These are phyloP conservation scores for Nemoura dubitans DNA, from an alignment of 2,888 invertebrate species.

Conservation along the genomic window DNA sequence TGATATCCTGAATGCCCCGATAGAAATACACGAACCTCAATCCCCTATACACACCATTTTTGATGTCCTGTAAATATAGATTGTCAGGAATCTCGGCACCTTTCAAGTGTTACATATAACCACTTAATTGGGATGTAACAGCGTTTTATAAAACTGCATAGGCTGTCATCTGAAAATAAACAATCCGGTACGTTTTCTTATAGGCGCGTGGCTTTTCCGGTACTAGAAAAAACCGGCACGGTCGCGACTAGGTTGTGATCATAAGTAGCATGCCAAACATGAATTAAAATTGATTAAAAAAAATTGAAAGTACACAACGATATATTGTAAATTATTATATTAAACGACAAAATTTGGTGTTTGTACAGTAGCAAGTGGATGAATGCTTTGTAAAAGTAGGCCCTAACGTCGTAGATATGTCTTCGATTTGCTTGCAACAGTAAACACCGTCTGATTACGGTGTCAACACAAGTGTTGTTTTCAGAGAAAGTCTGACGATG, in stretches of 20 bases:
- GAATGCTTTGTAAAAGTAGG: conserved; percentile 35
- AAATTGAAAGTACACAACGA: conserved; percentile 34
- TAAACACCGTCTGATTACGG: not conserved
- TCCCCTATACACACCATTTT: not conserved
- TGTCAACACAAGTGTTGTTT: not conserved
- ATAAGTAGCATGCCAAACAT: not conserved
- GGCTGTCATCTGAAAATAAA: conserved; percentile 10
- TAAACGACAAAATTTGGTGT: conserved; percentile 26
- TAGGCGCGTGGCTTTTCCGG: not conserved
- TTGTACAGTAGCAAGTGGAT: conserved; percentile 31
- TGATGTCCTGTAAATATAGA: not conserved
- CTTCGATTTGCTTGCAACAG: conserved; percentile 15
- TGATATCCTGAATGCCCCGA: conserved; percentile 13
- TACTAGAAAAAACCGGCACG: not conserved
- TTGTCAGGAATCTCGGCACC: not conserved
- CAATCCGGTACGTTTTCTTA: not conserved
- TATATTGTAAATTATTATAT: conserved; percentile 22
- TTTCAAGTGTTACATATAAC: conserved; percentile 25
- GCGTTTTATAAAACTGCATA: conserved; percentile 8
- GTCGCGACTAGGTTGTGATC: conserved; percentile 27
- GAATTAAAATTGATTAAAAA: not conserved
- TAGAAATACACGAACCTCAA: conserved; percentile 13
- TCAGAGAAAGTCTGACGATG: not conserved
- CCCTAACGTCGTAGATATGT: not conserved
- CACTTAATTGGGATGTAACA: not conserved